These are phyloP conservation scores for Augochlora pura DNA, from an alignment of 1,140 invertebrate genomes.

Conservation along the genomic window DNA sequence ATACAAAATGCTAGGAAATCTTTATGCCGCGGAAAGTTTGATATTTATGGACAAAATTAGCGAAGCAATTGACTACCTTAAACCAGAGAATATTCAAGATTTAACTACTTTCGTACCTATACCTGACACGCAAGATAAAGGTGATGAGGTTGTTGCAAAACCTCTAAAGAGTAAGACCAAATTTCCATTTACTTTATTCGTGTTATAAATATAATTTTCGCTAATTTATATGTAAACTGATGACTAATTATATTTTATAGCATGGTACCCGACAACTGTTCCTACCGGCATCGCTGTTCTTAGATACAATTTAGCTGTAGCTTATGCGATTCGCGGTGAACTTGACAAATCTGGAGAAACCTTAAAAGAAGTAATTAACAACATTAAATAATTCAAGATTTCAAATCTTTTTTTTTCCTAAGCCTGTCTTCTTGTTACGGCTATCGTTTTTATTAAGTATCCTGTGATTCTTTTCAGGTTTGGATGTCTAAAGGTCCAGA, in stretches of 20 bases:
- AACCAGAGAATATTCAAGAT: conserved; percentile 87
- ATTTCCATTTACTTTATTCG: conserved; percentile 15
- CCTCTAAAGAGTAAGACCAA: conserved; percentile 72
- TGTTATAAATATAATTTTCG: background rate
- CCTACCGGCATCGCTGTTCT: conserved; percentile 85
- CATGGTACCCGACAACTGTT: conserved; percentile 87
- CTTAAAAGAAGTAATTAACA: conserved; percentile 81
- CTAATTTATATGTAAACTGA: conserved; percentile 20
- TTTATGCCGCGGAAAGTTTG: conserved; percentile 95
- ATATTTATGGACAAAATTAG: conserved; percentile 90
- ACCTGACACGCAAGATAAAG: conserved; percentile 71
- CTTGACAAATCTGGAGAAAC: conserved; percentile 86
- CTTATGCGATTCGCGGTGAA: conserved; percentile 88
- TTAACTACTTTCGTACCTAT: conserved; percentile 77
- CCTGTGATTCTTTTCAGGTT: conserved; percentile 71
- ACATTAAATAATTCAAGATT: background rate
- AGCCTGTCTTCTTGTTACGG: background rate
- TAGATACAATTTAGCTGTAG: conserved; percentile 90
- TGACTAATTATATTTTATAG: conserved; percentile 59
- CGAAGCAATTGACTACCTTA: conserved; percentile 92
- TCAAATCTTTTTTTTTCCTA: no score
- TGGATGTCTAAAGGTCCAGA: conserved; percentile 82
- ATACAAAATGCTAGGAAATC: conserved; percentile 89
- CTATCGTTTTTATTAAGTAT: conserved; percentile 2
- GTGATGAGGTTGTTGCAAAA: conserved; percentile 72